Evolutionary conservation across 2,888 invertebrate species (phyloP), one percentile per base, ranked within the genome.

Genomic region (Parthenolecanium corni): DNA sequence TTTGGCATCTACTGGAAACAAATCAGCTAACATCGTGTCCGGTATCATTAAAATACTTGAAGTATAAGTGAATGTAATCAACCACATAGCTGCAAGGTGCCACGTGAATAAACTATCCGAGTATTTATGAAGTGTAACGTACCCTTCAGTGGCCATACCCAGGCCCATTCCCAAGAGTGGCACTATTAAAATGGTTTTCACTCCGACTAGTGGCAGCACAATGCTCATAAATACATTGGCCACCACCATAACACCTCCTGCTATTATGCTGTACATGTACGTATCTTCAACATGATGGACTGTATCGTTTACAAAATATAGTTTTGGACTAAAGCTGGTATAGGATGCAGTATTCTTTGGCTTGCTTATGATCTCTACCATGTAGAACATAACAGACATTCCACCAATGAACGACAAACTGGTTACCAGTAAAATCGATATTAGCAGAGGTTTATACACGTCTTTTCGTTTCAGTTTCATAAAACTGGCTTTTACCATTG

Each of bases 401-500:
- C 76, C 73, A 0, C 80, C 80, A 1, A 78, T 75, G 65, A 78
- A 77, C 68, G 80, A 80, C 68, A 80, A 79, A 67, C 80, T 79
- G 66, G 79, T 76, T 68, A 80, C 78, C 67, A 73, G 79, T 0
- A 69, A 65, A 0, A 75, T 65, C 66, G 79, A 74, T 6, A 80
- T 72, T 1, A 69, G 47, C 57, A 79, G 76, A 0, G 80, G 79
- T 52, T 75, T 72, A 46, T 74, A 68, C 1, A 76, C 75, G 44
- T 72, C 73, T 20, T 52, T 62, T 4, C 62, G 40, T 20, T 18
- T 11, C 4, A 62, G 21, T 21, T 52, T 52, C 12, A 11, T 5
- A 1, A 2, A n/a, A 14, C 20, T 1, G 2, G 46, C 16, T 44
- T 44, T 44, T 1, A 44, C n/a, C 9, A n/a, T 9, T n/a, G 16